Conservation (phyloP, 1,140 invertebrate species). For the Aphelenchoides fujianensis region DNA sequence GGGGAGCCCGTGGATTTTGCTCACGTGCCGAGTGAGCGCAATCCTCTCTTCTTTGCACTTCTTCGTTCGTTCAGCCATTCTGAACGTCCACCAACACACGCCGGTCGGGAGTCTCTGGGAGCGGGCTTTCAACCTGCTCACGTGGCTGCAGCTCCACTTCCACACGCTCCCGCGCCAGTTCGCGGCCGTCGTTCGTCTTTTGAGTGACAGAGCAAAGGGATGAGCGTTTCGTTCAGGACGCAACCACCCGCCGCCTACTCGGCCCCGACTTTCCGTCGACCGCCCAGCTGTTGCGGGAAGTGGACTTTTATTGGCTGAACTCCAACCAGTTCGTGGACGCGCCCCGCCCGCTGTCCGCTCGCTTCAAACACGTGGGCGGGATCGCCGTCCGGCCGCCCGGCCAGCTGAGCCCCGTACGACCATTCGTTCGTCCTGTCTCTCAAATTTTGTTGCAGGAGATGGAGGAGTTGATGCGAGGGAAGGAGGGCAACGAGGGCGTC, state of each 20-base stretch:
- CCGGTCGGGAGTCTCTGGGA: not conserved
- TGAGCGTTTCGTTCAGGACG: too few species aligned
- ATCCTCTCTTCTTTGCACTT: not conserved
- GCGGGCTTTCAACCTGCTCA: not conserved
- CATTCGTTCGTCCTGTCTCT: too few species aligned
- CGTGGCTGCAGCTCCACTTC: not conserved
- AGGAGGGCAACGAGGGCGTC: not conserved
- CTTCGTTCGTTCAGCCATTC: not conserved
- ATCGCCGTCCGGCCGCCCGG: not conserved
- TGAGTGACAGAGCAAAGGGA: not conserved
- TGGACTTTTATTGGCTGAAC: conserved; percentile 3
- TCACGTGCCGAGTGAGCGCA: not conserved
- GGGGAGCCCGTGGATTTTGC: not conserved
- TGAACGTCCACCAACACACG: not conserved
- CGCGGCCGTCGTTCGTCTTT: not conserved
- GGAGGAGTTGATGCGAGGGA: not conserved
- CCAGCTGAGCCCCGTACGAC: too few species aligned
- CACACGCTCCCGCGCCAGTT: not conserved
- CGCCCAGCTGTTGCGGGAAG: not conserved
- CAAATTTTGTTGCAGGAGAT: not conserved
- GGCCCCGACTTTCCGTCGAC: conserved; percentile 5
- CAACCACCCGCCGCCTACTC: not conserved
- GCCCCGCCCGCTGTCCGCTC: not conserved
- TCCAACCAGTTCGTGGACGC: conserved; percentile 1
- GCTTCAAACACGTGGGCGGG: conserved; percentile 16